Percentiles rank a stretch among this genome's conserved stretches.
These are phyloP conservation scores for Silurus aristotelis DNA, from an alignment of 2,797 vertebrate genomes.

Conservation along the genomic window DNA sequence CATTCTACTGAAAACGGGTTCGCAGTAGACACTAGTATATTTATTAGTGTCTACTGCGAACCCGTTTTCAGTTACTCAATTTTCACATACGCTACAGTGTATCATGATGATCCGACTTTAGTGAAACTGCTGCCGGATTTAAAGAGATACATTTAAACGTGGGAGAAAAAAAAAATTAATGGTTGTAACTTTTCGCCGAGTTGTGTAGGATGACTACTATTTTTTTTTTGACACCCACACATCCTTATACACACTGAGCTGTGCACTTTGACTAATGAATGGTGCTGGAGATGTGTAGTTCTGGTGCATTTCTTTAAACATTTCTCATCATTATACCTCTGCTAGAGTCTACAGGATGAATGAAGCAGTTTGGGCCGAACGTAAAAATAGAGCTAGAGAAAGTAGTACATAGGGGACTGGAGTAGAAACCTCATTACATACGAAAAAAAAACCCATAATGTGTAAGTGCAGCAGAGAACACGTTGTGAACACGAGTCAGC, in stretches of 20 bases:
- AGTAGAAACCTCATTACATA: background rate
- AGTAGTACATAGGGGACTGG: background rate
- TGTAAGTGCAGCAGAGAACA: background rate
- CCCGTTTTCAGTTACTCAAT: background rate
- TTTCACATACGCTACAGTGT: background rate
- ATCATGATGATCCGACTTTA: background rate
- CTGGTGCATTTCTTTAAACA: slow-evolving; percentile 4
- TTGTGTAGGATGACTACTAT: background rate
- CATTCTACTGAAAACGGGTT: too few relatives aligned
- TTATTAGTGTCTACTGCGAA: background rate
- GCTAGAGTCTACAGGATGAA: background rate
- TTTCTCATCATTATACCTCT: slow-evolving; percentile 6
- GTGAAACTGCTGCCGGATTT: background rate
- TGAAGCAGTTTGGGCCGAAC: background rate
- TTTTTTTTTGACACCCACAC: background rate
- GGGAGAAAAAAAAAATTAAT: background rate
- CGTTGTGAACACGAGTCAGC: background rate
- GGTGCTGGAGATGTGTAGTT: background rate
- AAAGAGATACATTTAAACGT: background rate
- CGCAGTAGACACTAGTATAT: too few relatives aligned
- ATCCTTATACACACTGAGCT: background rate
- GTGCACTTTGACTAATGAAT: slow-evolving; percentile 20
- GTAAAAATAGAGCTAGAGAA: background rate
- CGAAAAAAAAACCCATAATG: background rate
- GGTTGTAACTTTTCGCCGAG: background rate